A percentile compares a stretch with the other conserved stretches of the same genome.
Conservation (phyloP, 2,113 vertebrate genomes). For the Labrus mixtus region DNA sequence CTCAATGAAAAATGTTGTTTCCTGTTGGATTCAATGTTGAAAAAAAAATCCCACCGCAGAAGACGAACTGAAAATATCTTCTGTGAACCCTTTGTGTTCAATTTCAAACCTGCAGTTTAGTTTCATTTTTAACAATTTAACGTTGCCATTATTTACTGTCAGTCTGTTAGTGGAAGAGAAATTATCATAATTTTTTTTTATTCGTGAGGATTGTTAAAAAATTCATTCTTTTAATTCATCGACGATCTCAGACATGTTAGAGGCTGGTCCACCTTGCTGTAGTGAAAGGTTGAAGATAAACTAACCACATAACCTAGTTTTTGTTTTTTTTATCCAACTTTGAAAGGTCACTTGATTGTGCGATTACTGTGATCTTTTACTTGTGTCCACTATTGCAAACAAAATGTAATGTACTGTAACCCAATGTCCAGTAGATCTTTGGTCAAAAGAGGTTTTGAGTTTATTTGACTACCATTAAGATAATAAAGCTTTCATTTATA, state of each 20-base stretch:
- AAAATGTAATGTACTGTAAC: too few relatives aligned
- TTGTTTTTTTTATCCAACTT: not conserved
- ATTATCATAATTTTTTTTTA: not conserved
- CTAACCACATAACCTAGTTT: too few relatives aligned
- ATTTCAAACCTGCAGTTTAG: not conserved
- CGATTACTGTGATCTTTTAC: not conserved
- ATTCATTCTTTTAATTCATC: not conserved
- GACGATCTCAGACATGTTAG: not conserved
- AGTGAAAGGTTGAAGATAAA: not conserved
- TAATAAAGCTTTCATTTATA: not conserved
- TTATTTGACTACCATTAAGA: not conserved
- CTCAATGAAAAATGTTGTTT: conserved; percentile 1
- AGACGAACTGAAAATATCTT: conserved; percentile 11
- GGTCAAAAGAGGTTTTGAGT: not conserved
- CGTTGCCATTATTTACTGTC: not conserved
- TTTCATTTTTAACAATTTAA: not conserved
- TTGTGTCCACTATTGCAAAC: too few relatives aligned
- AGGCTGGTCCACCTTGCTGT: not conserved
- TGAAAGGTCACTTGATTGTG: not conserved
- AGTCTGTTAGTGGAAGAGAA: not conserved
- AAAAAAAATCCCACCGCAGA: not conserved
- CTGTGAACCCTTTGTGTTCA: not conserved
- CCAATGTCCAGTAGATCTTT: not conserved
- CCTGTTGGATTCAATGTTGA: not conserved
- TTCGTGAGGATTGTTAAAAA: not conserved